phyloP scores from a whole-genome alignment of 2,888 invertebrate genomes.

The Pachycephus smyrnensis region DNA sequence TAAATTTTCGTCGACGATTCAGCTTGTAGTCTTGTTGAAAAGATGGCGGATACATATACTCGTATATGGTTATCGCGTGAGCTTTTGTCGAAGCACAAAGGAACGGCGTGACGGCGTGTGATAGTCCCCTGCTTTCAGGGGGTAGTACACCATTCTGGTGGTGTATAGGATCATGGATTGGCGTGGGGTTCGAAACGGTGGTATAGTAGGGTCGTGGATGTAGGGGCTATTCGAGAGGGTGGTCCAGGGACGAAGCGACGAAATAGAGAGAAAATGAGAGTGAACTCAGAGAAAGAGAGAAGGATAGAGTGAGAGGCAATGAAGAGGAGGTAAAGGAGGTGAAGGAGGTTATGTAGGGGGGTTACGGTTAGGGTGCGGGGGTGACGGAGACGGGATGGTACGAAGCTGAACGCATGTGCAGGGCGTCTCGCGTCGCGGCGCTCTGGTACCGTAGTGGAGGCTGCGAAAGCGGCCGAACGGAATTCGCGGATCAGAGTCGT shows the following conservation, averaged over 20 bases:
- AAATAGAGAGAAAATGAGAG: constrained; percentile 24
- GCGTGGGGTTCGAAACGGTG: not conserved
- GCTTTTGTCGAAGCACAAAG: constrained; percentile 61
- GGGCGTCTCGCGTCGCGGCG: constrained; percentile 64
- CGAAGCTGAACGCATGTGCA: constrained; percentile 66
- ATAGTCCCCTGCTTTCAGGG: constrained; percentile 47
- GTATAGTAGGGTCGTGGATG: constrained; percentile 16
- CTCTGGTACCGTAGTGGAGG: constrained; percentile 62
- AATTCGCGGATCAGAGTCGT: constrained; percentile 66
- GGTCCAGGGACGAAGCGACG: constrained; percentile 14
- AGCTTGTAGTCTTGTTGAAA: not conserved
- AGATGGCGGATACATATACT: not conserved
- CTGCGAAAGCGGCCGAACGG: constrained; percentile 61
- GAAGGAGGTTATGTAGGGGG: constrained; percentile 34
- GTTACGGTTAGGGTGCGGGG: constrained; percentile 29
- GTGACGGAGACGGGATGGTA: constrained; percentile 39
- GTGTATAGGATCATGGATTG: constrained; percentile 23
- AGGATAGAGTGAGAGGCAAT: constrained; percentile 2
- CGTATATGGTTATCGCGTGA: constrained; percentile 18
- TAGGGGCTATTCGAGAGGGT: constrained; percentile 1
- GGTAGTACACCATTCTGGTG: constrained; percentile 26
- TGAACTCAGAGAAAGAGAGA: constrained; percentile 1
- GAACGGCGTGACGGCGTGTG: constrained; percentile 55
- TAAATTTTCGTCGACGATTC: not conserved
- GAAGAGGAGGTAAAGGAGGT: constrained; percentile 15